Conservation (phyloP, 2,888 invertebrate genomes). For the Halictus quadricinctus region DNA sequence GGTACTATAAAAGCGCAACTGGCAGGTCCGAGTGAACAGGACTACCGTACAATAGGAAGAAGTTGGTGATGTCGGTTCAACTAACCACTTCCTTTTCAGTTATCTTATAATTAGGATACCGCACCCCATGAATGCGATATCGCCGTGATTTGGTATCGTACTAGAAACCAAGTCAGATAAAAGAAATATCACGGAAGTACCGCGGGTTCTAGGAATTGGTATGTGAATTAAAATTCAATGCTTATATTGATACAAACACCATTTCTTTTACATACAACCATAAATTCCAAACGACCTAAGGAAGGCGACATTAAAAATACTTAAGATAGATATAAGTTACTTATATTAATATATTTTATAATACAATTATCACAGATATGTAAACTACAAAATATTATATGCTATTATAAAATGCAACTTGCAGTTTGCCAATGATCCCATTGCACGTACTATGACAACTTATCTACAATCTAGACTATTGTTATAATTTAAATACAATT, state of each 20-base stretch:
- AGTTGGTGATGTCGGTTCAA: conserved; percentile 66
- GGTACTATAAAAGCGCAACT: background rate
- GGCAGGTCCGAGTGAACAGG: background rate
- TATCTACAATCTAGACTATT: conserved; percentile 64
- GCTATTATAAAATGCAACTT: conserved; percentile 78
- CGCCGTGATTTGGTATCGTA: background rate
- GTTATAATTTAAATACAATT: conserved; percentile 71
- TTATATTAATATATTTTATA: conserved; percentile 76
- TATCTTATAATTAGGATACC: conserved; percentile 54
- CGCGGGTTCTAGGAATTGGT: background rate
- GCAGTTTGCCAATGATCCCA: conserved; percentile 71
- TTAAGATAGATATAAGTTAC: conserved; percentile 75
- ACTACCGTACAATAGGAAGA: conserved; percentile 4
- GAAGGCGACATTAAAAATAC: conserved; percentile 58
- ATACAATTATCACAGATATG: conserved; percentile 82
- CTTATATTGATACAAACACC: conserved; percentile 37
- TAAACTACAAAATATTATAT: conserved; percentile 81
- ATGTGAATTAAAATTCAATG: conserved; percentile 26
- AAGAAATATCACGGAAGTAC: background rate
- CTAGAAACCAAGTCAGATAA: too few relatives aligned
- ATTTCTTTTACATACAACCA: conserved; percentile 49
- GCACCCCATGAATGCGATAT: background rate
- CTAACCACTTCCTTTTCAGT: conserved; percentile 68
- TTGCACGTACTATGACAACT: conserved; percentile 69
- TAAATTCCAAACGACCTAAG: conserved; percentile 51